Conservation (phyloP, 1,140 invertebrate species). For the Heliconius hermathena region DNA sequence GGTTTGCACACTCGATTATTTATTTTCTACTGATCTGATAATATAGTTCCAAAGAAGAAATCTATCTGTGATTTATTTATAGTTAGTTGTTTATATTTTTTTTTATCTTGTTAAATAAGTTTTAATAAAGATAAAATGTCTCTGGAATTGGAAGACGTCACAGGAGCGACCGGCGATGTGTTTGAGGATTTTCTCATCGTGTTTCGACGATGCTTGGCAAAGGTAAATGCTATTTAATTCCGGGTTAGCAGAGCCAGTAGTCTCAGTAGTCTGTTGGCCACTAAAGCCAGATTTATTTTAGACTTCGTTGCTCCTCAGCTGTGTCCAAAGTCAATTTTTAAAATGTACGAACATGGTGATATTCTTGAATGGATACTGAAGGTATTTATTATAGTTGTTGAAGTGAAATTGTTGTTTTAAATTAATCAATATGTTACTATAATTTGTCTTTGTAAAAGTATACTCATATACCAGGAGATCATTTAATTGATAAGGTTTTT, state of each 20-base stretch:
- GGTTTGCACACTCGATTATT: slow-evolving; percentile 55
- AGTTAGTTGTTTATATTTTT: slow-evolving; percentile 48
- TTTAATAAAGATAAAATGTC: slow-evolving; percentile 73
- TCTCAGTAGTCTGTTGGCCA: slow-evolving; percentile 30
- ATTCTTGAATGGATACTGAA: slow-evolving; percentile 67
- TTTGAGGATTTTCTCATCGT: slow-evolving; percentile 84
- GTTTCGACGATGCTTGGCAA: slow-evolving; percentile 82
- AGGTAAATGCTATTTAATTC: slow-evolving; percentile 81
- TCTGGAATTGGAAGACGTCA: slow-evolving; percentile 77
- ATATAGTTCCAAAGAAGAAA: slow-evolving; percentile 67
- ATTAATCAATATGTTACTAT: background rate
- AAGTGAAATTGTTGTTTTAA: slow-evolving; percentile 7
- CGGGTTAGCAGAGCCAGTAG: slow-evolving; percentile 49
- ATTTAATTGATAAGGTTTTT: background rate
- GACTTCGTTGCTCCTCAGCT: slow-evolving; percentile 31
- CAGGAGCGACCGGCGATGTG: slow-evolving; percentile 81
- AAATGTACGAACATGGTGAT: slow-evolving; percentile 59
- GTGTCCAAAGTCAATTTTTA: slow-evolving; percentile 38
- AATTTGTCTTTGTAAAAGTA: background rate
- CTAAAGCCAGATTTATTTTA: slow-evolving; percentile 35
- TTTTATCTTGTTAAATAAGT: slow-evolving; percentile 50
- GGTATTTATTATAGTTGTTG: slow-evolving; percentile 46
- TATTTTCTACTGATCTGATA: slow-evolving; percentile 66
- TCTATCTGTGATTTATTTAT: slow-evolving; percentile 69
- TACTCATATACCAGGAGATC: background rate